Evolutionary conservation across 37 sponge, comb jelly and placozoan species (phyloP), one percentile per base, ranked within the genome.

Genomic region (Tethya wilhelma): DNA sequence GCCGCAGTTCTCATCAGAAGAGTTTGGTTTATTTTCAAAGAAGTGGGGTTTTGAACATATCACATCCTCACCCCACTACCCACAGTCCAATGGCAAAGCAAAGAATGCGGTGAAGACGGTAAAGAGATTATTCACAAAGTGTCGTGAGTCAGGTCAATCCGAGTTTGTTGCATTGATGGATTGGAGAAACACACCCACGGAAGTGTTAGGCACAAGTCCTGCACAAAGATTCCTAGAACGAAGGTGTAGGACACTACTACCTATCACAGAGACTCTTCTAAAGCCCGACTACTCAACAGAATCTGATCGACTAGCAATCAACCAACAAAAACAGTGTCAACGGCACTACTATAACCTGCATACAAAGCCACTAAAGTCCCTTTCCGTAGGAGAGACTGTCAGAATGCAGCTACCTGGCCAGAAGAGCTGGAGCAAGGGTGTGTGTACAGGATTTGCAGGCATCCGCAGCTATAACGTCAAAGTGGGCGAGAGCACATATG

Each of bases 21-120:
- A 77, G 37, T 85, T 85, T 70, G 64, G 25, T 19, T 14, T 20
- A 9, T 85, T 85, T 30, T 20, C 78, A 55, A 85, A 34, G 39
- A 44, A 71, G 44, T 77, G 79, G 78, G 17, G 49, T 9, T 85
- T 85, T 69, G 49, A 71, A 23, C 86, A 85, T 36, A 32, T 46
- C 26, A 69, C 73, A 11, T 78, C 79, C 28, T 78, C 79, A 22
- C 86, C 65, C 20, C 56, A 38, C 19, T 78, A 85, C 72, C 86
- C 86, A 34, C 86, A 85, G 41, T 85, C 73, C 0, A 85, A 78
- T 45, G 86, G 86, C 17, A 85, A 78, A 34, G 86, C 72, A 26
- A 73, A 85, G 62, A 71, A 78, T 77, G 79, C 86, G 1, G 86
- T 85, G 5, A 77, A 85, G 59, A 84, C 70, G 0, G 60, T 84